A percentile compares a stretch with the other conserved stretches of the same genome.
Conservation (phyloP, 1,140 invertebrate genomes). For the Drosophila ogumai region DNA sequence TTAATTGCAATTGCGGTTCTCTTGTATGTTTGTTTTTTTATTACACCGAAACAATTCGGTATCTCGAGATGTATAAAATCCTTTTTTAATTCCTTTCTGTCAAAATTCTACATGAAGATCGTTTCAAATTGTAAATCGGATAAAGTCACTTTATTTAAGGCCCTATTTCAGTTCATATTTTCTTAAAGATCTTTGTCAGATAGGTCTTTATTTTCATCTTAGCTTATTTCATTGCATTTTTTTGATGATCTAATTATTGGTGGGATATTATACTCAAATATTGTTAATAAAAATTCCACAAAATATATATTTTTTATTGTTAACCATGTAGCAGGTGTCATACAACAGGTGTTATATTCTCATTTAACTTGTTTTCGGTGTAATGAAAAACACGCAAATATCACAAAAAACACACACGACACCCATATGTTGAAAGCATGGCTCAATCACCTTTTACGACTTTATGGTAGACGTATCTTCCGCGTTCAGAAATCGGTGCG, state of each 20-base stretch:
- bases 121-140: too few species aligned
- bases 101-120: too few species aligned
- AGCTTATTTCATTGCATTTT: background rate
- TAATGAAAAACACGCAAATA: slow-evolving; percentile 18
- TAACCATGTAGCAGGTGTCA: background rate
- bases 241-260: too few species aligned
- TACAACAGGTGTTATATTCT: background rate
- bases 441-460: slow-evolving; percentile 61
- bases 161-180: background rate
- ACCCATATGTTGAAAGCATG: slow-evolving; percentile 19
- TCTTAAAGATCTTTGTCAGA: too few species aligned
- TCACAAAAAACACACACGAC: slow-evolving; percentile 21
- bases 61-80: too few species aligned
- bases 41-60: background rate
- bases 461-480: slow-evolving; percentile 22
- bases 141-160: background rate
- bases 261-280: too few species aligned
- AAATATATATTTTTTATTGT: background rate
- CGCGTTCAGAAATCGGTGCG: slow-evolving; percentile 26
- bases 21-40: slow-evolving; percentile 13
- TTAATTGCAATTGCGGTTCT: slow-evolving; percentile 54
- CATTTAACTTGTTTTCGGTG: slow-evolving; percentile 1
- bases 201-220: background rate
- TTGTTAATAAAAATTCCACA: background rate
- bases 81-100: too few species aligned